Evolutionary conservation across 1,140 invertebrate genomes (phyloP), one percentile per base, ranked within the genome.

Genomic region (Drosophila bocki): DNA sequence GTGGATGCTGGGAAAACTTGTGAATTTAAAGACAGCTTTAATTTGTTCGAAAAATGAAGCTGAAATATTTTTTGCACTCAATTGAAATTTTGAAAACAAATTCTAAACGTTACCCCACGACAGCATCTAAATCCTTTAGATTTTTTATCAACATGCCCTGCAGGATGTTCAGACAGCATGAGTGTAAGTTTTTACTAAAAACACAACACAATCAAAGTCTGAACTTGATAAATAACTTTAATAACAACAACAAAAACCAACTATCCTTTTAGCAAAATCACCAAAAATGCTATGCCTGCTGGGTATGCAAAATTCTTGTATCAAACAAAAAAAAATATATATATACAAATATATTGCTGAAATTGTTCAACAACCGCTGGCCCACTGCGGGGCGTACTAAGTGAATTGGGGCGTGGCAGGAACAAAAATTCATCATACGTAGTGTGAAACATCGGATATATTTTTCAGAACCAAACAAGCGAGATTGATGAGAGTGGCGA

Each of bases 1-100:
- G 80, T 87, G 84, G 63, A 60, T 87, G 79, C 71, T 76, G 57
- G 58, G 32, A 61, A 50, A 77, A 60, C 50, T 29, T 59, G 33
- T 17, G 13, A 33, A 19, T 9, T 45, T 7, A 48, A n/a, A 3
- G 15, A 7, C 9, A 35, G 22, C 17, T 42, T 72, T 58, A 58
- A 58, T 58, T 33, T 22, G 33, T 6, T 3, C n/a, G 8, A 5
- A 32, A 32, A 15, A 13, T 22, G 2, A 26, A 61, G 9, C 35
- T 15, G 13, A 37, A 11, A 54, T 37, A 37, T 22, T 53, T 19
- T 2, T 2, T 4, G 3, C 7, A 7, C 8, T 37, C 32, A 7
- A 22, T 56, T 37, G 19, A 26, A 57, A 26, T 7, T 12, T 35
- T 26, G 53, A 56, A 9, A 4, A 35, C 3, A 53, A 35, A 35